phyloP scores from a whole-genome alignment of 2,797 vertebrate species.

The Thripadectes ignobilis region DNA sequence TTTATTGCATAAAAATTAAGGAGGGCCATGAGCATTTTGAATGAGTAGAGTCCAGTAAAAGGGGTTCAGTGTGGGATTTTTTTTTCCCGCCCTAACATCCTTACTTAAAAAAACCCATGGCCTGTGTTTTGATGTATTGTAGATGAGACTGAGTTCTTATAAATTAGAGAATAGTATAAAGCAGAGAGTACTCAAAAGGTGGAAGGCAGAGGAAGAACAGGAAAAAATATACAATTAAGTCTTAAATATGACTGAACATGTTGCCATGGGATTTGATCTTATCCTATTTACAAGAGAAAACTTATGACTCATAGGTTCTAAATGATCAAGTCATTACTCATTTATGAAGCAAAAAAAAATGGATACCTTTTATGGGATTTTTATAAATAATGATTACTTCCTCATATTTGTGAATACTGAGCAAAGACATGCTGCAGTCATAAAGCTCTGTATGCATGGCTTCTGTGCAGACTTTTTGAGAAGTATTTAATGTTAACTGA shows the following conservation, averaged over 20 bases:
- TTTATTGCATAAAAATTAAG: background rate
- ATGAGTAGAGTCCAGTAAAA: background rate
- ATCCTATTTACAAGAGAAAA: conserved; percentile 68
- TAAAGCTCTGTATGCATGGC: background rate
- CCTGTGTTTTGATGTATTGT: background rate
- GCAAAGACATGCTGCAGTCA: conserved; percentile 15
- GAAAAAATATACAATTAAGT: conserved; percentile 34
- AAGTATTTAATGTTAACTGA: background rate
- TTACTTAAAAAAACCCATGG: background rate
- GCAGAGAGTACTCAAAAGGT: background rate
- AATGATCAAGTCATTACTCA: conserved; percentile 67
- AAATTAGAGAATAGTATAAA: background rate
- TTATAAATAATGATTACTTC: conserved; percentile 59
- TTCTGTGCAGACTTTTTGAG: conserved; percentile 22
- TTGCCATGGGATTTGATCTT: conserved; percentile 60
- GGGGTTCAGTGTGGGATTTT: background rate
- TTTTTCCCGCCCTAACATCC: background rate
- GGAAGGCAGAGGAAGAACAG: background rate
- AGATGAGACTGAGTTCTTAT: background rate
- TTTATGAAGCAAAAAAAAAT: conserved; percentile 55
- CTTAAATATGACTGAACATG: conserved; percentile 51
- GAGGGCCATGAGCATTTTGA: background rate
- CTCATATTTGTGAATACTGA: conserved; percentile 36
- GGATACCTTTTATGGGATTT: conserved; percentile 63
- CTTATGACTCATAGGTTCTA: conserved; percentile 72